These are phyloP conservation scores for Cephonodes hylas DNA, from an alignment of 2,888 invertebrate species.

Conservation along the genomic window DNA sequence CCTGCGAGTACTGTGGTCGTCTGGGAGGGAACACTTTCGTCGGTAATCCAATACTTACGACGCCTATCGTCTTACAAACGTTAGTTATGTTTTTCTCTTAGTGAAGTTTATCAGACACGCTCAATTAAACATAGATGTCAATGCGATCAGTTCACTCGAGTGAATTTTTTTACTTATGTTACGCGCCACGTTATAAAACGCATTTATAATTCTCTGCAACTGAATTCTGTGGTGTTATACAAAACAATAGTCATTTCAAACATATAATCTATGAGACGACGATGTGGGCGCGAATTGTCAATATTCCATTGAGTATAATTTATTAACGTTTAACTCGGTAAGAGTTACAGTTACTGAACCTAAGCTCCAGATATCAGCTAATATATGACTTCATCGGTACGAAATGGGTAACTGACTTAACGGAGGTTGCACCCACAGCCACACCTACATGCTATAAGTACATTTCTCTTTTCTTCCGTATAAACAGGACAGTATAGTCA, in stretches of 20 bases:
- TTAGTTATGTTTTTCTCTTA: conserved; percentile 52
- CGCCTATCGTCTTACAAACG: conserved; percentile 57
- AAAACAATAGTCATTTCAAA: neutral
- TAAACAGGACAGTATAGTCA: neutral
- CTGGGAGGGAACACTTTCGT: conserved; percentile 50
- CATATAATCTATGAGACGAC: neutral
- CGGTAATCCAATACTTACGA: conserved; percentile 62
- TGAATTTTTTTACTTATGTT: conserved; percentile 4
- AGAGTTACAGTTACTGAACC: neutral
- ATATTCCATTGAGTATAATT: neutral
- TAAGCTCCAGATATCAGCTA: neutral
- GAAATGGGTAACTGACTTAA: neutral
- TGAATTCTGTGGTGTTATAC: neutral
- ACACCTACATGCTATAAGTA: neutral
- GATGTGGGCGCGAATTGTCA: neutral
- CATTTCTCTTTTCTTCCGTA: neutral
- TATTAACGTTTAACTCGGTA: neutral
- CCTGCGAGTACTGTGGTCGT: neutral
- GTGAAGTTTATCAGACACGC: conserved; percentile 3
- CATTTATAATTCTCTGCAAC: neutral
- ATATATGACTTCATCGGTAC: neutral
- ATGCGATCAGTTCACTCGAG: conserved; percentile 8
- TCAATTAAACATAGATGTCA: conserved; percentile 2
- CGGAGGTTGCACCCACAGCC: conserved; percentile 7
- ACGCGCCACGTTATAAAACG: neutral